A percentile compares a stretch with the other conserved stretches of the same genome.
Conservation (phyloP, 2,113 vertebrate genomes). For the Turdus rufiventris region DNA sequence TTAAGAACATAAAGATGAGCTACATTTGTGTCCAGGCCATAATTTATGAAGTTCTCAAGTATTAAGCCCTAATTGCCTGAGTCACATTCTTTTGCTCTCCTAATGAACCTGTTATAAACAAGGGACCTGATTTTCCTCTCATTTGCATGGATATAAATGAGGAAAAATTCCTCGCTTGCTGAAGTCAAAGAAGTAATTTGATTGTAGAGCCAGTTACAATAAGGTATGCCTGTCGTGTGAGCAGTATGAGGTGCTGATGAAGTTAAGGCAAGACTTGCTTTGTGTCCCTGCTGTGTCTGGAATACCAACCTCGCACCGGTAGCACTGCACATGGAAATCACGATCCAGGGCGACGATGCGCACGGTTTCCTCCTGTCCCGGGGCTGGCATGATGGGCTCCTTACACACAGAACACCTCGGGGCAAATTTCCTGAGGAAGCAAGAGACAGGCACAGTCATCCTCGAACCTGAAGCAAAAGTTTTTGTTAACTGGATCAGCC, state of each 20-base stretch:
- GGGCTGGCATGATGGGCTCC: conserved; percentile 95
- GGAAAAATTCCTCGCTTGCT: conserved; percentile 1
- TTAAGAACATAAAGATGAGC: conserved; percentile 31
- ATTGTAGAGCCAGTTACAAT: not conserved
- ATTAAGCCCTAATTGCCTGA: conserved; percentile 43
- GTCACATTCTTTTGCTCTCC: conserved; percentile 37
- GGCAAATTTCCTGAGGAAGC: conserved; percentile 89
- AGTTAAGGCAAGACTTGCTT: not conserved
- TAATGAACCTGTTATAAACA: conserved; percentile 47
- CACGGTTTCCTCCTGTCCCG: conserved; percentile 96
- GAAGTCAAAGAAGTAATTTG: conserved; percentile 19
- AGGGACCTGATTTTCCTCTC: conserved; percentile 21
- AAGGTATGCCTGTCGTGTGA: not conserved
- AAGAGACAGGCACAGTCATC: not conserved
- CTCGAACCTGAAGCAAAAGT: not conserved
- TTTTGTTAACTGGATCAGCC: not conserved
- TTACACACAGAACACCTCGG: conserved; percentile 95
- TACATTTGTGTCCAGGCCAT: not conserved
- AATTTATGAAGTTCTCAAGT: conserved; percentile 42
- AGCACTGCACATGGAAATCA: conserved; percentile 97
- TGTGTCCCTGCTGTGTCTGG: not conserved
- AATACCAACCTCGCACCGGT: conserved; percentile 90
- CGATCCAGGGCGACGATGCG: conserved; percentile 96
- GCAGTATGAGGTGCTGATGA: not conserved
- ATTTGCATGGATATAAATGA: not conserved